Percentiles rank a stretch among this genome's conserved stretches.
These are phyloP conservation scores for Catamblyrhynchus diadema DNA, from an alignment of 2,797 vertebrate species.

Conservation along the genomic window DNA sequence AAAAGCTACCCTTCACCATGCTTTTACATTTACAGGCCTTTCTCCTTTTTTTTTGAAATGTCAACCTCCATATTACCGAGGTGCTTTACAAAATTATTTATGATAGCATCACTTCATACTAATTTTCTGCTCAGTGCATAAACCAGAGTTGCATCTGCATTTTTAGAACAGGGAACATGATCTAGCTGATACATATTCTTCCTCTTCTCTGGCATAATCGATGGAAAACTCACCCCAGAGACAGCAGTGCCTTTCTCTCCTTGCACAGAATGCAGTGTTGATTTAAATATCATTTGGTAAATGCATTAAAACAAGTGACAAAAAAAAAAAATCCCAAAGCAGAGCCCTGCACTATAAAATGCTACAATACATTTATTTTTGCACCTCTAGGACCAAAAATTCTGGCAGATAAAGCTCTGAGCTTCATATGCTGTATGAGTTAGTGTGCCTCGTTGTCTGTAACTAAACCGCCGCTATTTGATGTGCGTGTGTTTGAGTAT, in stretches of 20 bases:
- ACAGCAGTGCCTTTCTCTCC: background rate
- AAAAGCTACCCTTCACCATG: conserved; percentile 60
- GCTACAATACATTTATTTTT: background rate
- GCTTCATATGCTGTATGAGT: background rate
- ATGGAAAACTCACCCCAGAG: conserved; percentile 40
- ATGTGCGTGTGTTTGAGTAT: rapidly evolving
- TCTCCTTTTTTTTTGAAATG: conserved; percentile 42
- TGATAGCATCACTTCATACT: conserved; percentile 73
- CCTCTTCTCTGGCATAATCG: conserved; percentile 34
- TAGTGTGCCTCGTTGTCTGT: background rate
- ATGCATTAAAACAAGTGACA: background rate
- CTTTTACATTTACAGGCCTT: conserved; percentile 60
- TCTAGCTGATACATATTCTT: conserved; percentile 24
- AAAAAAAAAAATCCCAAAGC: background rate
- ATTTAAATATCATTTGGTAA: background rate
- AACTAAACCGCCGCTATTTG: rapidly evolving
- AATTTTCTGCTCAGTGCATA: conserved; percentile 53
- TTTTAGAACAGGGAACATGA: conserved; percentile 48
- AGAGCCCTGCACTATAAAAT: background rate
- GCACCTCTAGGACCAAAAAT: background rate
- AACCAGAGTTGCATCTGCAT: conserved; percentile 52
- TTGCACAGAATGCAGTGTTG: background rate
- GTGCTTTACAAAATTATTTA: conserved; percentile 76
- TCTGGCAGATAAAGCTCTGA: background rate
- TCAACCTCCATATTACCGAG: background rate